A percentile compares a stretch with the other conserved stretches of the same genome.
Evolutionary conservation across 2,113 vertebrate genomes (phyloP).

Genomic region (Cheirogaleus medius): DNA sequence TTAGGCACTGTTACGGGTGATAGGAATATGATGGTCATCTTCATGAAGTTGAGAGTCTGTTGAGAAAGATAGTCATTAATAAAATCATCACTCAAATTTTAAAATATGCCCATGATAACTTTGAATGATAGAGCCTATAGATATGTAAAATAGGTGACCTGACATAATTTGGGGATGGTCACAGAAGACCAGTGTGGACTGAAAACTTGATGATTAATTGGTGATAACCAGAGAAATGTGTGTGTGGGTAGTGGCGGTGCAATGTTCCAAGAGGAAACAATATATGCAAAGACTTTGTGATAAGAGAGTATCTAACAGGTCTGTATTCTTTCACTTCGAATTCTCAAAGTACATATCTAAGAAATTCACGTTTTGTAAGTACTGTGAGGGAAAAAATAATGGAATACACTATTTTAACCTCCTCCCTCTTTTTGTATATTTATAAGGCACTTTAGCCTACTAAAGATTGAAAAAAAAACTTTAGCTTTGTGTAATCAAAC

Average conservation of each 20-base stretch:
- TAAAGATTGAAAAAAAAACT: neutral
- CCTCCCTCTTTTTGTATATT: neutral
- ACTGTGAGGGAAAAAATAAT: neutral
- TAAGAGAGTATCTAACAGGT: neutral
- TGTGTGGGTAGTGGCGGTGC: neutral
- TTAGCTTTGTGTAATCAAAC: conserved; percentile 7
- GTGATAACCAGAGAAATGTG: neutral
- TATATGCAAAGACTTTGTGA: neutral
- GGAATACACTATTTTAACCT: neutral
- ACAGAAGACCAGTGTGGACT: neutral
- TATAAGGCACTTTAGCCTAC: neutral
- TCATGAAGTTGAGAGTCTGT: neutral
- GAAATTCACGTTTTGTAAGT: neutral
- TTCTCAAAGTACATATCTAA: neutral
- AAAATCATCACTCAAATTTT: neutral
- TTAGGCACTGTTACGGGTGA: neutral
- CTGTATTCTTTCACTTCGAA: conserved; percentile 17
- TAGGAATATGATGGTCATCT: neutral
- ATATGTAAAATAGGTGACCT: neutral
- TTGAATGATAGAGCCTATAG: neutral
- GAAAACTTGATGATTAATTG: neutral
- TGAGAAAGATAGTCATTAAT: neutral
- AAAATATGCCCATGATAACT: neutral
- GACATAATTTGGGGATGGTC: neutral
- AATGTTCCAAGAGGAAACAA: neutral